These are phyloP conservation scores for Saturnia japonica DNA, from an alignment of 2,888 invertebrate species.

Conservation along the genomic window DNA sequence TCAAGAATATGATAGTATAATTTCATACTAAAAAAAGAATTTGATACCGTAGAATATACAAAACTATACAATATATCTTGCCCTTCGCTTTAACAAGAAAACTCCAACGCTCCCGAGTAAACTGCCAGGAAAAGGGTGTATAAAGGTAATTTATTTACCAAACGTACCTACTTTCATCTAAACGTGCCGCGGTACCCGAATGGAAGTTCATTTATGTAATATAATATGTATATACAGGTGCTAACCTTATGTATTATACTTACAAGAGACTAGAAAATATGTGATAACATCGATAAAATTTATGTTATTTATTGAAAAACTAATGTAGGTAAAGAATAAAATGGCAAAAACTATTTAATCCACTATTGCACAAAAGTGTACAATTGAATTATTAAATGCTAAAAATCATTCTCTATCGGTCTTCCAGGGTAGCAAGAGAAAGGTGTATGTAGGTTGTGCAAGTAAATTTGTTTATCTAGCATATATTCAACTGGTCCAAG, in stretches of 20 bases:
- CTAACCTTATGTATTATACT: neutral
- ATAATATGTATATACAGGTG: neutral
- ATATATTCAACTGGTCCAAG: too few species aligned
- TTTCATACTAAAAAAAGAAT: too few species aligned
- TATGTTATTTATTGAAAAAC: neutral
- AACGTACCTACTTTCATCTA: slow-evolving; percentile 2
- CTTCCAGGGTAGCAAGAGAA: too few species aligned
- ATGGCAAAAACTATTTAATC: too few species aligned
- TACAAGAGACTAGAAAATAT: neutral
- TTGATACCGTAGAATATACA: neutral
- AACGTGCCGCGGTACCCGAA: slow-evolving; percentile 5
- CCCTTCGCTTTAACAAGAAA: slow-evolving; percentile 9
- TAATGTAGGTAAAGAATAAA: too few species aligned
- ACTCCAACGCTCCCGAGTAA: slow-evolving; percentile 1
- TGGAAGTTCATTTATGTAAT: neutral
- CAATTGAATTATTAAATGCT: too few species aligned
- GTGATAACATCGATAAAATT: neutral
- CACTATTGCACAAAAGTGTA: too few species aligned
- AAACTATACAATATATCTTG: neutral
- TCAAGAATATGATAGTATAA: too few species aligned
- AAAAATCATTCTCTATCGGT: too few species aligned
- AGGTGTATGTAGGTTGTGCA: too few species aligned
- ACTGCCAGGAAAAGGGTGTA: slow-evolving; percentile 11
- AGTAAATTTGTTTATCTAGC: too few species aligned
- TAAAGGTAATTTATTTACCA: slow-evolving; percentile 11